phyloP scores from a whole-genome alignment of 1,140 invertebrate species.

The Panagrolaimus sp. region DNA sequence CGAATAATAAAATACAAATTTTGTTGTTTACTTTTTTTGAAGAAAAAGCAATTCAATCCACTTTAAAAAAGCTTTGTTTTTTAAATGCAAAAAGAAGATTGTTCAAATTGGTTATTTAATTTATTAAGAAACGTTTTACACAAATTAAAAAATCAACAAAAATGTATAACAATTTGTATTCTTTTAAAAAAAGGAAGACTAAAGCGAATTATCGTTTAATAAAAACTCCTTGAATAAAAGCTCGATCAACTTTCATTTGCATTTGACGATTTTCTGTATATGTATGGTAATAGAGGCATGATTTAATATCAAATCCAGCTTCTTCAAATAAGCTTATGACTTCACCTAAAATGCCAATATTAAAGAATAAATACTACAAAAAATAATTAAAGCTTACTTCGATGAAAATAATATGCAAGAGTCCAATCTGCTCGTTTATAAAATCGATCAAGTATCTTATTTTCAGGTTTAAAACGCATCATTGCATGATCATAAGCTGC shows the following conservation, averaged over 20 bases:
- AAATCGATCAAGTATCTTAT: conserved; percentile 65
- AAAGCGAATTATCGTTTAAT: conserved; percentile 29
- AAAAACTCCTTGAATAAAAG: conserved; percentile 52
- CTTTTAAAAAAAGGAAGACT: no score
- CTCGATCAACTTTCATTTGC: conserved; percentile 43
- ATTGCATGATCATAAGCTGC: conserved; percentile 82
- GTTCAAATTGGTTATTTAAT: no score
- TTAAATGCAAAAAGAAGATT: no score
- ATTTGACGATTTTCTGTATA: conserved; percentile 50
- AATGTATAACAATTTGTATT: no score
- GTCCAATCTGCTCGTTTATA: conserved; percentile 96
- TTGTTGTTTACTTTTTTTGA: no score
- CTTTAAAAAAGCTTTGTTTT: no score
- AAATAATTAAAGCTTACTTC: conserved; percentile 17
- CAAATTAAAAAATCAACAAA: no score
- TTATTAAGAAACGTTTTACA: no score
- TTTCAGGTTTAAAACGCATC: conserved; percentile 81
- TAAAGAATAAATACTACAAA: background rate
- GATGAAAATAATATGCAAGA: conserved; percentile 83
- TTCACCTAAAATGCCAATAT: conserved; percentile 39
- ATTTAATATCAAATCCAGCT: conserved; percentile 33
- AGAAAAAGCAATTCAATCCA: no score
- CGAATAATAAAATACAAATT: no score
- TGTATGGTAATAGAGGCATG: conserved; percentile 45
- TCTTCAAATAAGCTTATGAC: conserved; percentile 38